phyloP scores from a whole-genome alignment of 2,797 vertebrate species.

The Rhabdomys pumilio region DNA sequence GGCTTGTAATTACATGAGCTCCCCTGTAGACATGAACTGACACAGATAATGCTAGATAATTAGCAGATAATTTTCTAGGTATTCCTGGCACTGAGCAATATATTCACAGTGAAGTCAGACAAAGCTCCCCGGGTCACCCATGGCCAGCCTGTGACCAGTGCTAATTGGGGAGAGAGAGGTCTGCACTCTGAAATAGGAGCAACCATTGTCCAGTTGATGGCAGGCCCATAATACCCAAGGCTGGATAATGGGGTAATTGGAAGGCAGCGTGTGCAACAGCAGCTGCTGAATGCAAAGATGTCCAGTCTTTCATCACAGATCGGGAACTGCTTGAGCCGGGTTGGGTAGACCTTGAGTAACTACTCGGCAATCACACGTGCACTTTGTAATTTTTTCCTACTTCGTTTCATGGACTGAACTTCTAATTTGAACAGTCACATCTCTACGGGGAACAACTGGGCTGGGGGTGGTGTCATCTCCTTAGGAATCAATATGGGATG shows the following conservation, averaged over 20 bases:
- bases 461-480: neutral
- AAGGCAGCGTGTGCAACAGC: neutral
- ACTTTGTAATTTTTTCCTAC: neutral
- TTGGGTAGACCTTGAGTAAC: neutral
- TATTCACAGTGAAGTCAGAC: constrained; percentile 90
- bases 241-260: neutral
- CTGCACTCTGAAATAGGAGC: constrained; percentile 69
- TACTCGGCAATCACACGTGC: fast-evolving
- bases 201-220: constrained; percentile 69
- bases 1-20: constrained; percentile 93
- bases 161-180: constrained; percentile 78
- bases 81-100: constrained; percentile 92
- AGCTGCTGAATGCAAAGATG: constrained; percentile 13
- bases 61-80: constrained; percentile 94
- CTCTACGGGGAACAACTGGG: neutral
- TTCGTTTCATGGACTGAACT: neutral
- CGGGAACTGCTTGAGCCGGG: neutral
- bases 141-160: constrained; percentile 82
- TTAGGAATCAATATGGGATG: neutral
- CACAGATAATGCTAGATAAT: constrained; percentile 95
- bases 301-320: neutral
- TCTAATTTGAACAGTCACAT: neutral
- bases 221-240: neutral
- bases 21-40: constrained; percentile 93
- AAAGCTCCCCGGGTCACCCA: constrained; percentile 88